Conservation (phyloP, 2,113 vertebrate species). For the Catharus bicknelli region DNA sequence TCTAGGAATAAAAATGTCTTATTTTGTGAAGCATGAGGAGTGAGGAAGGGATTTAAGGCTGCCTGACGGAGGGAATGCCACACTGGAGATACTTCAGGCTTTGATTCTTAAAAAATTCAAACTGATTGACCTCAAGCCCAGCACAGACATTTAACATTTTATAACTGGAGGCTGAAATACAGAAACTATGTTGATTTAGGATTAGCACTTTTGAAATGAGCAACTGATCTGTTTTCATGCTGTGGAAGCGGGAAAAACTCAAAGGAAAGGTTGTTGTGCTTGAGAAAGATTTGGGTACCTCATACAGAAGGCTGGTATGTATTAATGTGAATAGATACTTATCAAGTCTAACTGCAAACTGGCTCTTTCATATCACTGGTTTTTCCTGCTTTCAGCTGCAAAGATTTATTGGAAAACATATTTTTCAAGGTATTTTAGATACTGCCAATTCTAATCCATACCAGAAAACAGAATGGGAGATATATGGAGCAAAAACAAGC, state of each 20-base stretch:
- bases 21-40: not conserved
- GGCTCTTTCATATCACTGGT: not conserved
- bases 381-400: not conserved
- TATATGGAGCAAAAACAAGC: not conserved
- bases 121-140: not conserved
- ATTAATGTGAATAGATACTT: not conserved
- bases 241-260: not conserved
- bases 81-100: not conserved
- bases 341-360: not conserved
- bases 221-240: not conserved
- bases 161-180: not conserved
- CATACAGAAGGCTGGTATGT: not conserved
- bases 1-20: not conserved
- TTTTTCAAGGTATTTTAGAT: conserved; percentile 28
- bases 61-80: not conserved
- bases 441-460: not conserved
- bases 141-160: not conserved
- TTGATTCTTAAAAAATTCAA: conserved; percentile 3
- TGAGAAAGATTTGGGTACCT: not conserved
- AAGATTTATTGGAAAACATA: not conserved
- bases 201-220: not conserved
- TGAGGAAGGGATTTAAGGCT: not conserved
- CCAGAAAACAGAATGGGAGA: not conserved
- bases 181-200: not conserved
- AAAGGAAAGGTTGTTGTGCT: not conserved